Conservation (phyloP, 1,140 invertebrate species). For the Drosophila leontia region DNA sequence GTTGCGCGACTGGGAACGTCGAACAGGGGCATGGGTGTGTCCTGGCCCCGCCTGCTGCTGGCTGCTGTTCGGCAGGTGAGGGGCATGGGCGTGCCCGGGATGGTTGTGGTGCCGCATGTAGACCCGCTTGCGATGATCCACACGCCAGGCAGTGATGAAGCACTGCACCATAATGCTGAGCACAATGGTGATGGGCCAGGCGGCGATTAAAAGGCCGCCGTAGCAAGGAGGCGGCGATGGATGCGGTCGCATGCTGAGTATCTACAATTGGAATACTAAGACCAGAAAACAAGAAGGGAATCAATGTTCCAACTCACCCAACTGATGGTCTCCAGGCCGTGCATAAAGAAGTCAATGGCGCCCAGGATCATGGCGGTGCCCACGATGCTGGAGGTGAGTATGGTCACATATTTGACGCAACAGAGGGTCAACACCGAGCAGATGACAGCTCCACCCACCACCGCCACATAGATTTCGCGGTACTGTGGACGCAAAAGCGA, state of each 20-base stretch:
- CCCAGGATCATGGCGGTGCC: slow-evolving; percentile 84
- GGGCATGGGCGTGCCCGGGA: slow-evolving; percentile 48
- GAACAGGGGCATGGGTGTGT: slow-evolving; percentile 58
- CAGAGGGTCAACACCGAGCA: slow-evolving; percentile 81
- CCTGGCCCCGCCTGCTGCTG: slow-evolving; percentile 54
- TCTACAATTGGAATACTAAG: slow-evolving; percentile 28
- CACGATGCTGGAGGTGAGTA: slow-evolving; percentile 81
- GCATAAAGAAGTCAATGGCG: slow-evolving; percentile 82
- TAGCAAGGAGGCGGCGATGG: slow-evolving; percentile 82
- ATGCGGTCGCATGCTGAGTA: slow-evolving; percentile 81
- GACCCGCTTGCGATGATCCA: slow-evolving; percentile 80
- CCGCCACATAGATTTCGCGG: slow-evolving; percentile 80
- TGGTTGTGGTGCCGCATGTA: slow-evolving; percentile 78
- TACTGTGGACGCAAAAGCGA: slow-evolving; percentile 44
- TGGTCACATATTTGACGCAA: slow-evolving; percentile 84
- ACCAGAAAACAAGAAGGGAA: neutral
- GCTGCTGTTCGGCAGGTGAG: slow-evolving; percentile 55
- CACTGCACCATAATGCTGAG: slow-evolving; percentile 84
- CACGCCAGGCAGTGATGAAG: slow-evolving; percentile 84
- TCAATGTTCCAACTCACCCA: slow-evolving; percentile 59
- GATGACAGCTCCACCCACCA: slow-evolving; percentile 82
- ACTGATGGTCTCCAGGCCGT: slow-evolving; percentile 77
- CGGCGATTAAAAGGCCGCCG: slow-evolving; percentile 77
- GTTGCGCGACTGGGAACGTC: slow-evolving; percentile 78
- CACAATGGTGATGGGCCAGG: slow-evolving; percentile 79